phyloP scores from a whole-genome alignment of 1,140 invertebrate species.

The Drosophila ambigua region DNA sequence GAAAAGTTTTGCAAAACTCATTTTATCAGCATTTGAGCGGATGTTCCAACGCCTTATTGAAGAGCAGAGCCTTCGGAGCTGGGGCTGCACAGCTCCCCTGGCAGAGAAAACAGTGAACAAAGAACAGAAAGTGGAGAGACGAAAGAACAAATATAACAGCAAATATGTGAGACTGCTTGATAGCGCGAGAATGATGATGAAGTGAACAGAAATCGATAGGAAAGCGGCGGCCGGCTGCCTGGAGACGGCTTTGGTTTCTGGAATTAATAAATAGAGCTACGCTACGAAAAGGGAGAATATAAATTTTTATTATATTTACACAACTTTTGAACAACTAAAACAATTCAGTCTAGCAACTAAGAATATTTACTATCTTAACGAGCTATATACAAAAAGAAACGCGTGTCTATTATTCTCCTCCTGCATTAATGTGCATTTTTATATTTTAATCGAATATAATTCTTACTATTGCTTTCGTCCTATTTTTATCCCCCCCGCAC shows the following conservation, averaged over 20 bases:
- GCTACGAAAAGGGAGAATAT: slow-evolving; percentile 43
- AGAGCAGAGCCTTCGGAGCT: slow-evolving; percentile 44
- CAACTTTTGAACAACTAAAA: slow-evolving; percentile 56
- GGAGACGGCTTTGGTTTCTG: slow-evolving; percentile 35
- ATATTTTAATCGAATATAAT: slow-evolving; percentile 16
- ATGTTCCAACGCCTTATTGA: slow-evolving; percentile 71
- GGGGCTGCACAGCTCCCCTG: neutral
- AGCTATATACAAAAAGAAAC: slow-evolving; percentile 37
- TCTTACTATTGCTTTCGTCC: slow-evolving; percentile 6
- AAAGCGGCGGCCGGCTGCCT: slow-evolving; percentile 2
- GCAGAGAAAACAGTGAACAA: slow-evolving; percentile 5
- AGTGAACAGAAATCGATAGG: slow-evolving; percentile 29
- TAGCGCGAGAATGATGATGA: slow-evolving; percentile 27
- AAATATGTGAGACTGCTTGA: slow-evolving; percentile 78
- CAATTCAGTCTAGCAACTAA: slow-evolving; percentile 60
- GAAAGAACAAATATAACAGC: slow-evolving; percentile 59
- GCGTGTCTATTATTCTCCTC: slow-evolving; percentile 33
- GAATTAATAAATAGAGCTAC: slow-evolving; percentile 44
- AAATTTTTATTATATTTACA: slow-evolving; percentile 79
- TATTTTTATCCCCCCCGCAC: slow-evolving; percentile 15
- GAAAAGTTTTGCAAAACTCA: slow-evolving; percentile 45
- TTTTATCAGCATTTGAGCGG: slow-evolving; percentile 68
- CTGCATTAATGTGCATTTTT: slow-evolving; percentile 35
- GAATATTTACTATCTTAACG: slow-evolving; percentile 53
- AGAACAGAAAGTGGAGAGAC: slow-evolving; percentile 22